A percentile compares a stretch with the other conserved stretches of the same genome.
phyloP scores from a whole-genome alignment of 2,797 vertebrate species.

The Clamator glandarius region DNA sequence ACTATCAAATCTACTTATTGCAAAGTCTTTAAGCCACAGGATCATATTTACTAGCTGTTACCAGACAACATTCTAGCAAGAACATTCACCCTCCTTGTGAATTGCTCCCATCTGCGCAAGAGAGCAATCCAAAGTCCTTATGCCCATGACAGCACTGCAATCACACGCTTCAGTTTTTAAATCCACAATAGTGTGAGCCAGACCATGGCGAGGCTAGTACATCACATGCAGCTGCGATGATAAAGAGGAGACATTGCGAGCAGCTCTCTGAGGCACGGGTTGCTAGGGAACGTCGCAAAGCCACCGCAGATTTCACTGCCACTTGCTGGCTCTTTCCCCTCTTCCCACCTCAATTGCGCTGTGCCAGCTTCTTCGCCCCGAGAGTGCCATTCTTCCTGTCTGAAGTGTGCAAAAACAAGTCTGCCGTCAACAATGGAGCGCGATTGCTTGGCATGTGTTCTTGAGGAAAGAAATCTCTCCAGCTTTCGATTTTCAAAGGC shows the following conservation, averaged over 20 bases:
- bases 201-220: not conserved
- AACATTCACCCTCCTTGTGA: slow-evolving; percentile 30
- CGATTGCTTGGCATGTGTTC: not conserved
- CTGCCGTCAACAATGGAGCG: slow-evolving; percentile 10
- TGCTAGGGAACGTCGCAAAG: slow-evolving; percentile 59
- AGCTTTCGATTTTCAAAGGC: slow-evolving; percentile 41
- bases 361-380: not conserved
- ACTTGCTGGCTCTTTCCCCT: slow-evolving; percentile 10
- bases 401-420: slow-evolving; percentile 16
- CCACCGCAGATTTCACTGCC: not conserved
- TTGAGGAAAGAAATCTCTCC: not conserved
- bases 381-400: not conserved
- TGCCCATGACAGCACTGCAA: slow-evolving; percentile 50
- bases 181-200: slow-evolving; percentile 54
- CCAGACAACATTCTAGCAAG: slow-evolving; percentile 63
- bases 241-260: slow-evolving; percentile 36
- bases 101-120: slow-evolving; percentile 68
- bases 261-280: not conserved
- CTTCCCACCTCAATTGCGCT: not conserved
- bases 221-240: slow-evolving; percentile 52
- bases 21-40: slow-evolving; percentile 40
- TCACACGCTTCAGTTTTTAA: slow-evolving; percentile 40
- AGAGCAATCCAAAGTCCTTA: slow-evolving; percentile 66
- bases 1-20: not conserved
- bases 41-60: slow-evolving; percentile 55